These are phyloP conservation scores for Tiaroga cobitis DNA, from an alignment of 2,797 vertebrate species.

Conservation along the genomic window DNA sequence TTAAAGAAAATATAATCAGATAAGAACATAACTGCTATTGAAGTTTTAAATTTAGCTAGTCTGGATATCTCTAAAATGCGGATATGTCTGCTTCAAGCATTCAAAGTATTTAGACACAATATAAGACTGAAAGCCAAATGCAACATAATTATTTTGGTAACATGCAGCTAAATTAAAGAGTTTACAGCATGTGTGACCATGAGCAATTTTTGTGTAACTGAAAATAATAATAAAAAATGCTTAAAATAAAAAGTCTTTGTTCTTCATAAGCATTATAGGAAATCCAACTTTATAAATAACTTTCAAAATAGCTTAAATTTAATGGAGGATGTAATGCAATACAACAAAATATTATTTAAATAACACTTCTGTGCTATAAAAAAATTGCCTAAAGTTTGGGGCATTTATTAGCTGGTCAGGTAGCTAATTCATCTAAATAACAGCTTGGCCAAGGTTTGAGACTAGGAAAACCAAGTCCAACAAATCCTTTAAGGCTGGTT, in stretches of 20 bases:
- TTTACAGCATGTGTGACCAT: slow-evolving; percentile 10
- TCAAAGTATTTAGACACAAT: slow-evolving; percentile 1
- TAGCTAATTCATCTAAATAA: not conserved
- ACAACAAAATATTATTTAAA: not conserved
- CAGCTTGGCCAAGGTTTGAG: not conserved
- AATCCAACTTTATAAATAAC: not conserved
- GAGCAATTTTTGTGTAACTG: not conserved
- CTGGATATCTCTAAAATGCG: not conserved
- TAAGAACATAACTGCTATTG: slow-evolving; percentile 1
- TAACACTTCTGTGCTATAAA: not conserved
- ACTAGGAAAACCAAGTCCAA: not conserved
- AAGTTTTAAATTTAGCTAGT: slow-evolving; percentile 20
- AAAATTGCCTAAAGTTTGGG: not conserved
- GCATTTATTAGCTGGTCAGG: not conserved
- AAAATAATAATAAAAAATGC: not conserved
- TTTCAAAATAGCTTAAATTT: not conserved
- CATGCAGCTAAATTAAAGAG: not conserved
- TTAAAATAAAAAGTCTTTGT: slow-evolving; percentile 17
- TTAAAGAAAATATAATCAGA: slow-evolving; percentile 7
- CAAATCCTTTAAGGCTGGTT: not conserved
- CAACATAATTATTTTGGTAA: slow-evolving; percentile 13
- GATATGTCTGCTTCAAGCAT: slow-evolving; percentile 12
- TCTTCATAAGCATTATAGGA: not conserved
- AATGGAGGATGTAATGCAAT: not conserved
- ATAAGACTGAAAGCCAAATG: slow-evolving; percentile 3